Percentiles rank a stretch among this genome's conserved stretches.
These are phyloP conservation scores for Cygnus buccinator DNA, from an alignment of 2,113 vertebrate genomes.

Conservation along the genomic window DNA sequence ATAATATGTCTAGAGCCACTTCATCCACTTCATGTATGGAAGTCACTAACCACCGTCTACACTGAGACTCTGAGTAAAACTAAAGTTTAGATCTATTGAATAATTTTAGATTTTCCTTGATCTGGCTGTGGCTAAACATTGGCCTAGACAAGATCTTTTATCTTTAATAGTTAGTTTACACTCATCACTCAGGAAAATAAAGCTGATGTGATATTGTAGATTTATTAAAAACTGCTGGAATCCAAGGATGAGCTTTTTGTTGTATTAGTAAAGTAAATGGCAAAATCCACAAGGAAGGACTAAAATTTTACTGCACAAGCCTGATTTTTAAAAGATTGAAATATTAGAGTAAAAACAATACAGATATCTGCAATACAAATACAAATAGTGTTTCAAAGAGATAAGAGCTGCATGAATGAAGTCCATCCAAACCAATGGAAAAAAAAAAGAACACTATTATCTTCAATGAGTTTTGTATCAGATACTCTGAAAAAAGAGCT, in stretches of 20 bases:
- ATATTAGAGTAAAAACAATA: neutral
- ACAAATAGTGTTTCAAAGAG: neutral
- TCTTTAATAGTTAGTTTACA: neutral
- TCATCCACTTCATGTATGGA: neutral
- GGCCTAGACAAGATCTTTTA: neutral
- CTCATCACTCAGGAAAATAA: neutral
- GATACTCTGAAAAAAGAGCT: neutral
- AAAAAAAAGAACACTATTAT: neutral
- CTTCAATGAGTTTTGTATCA: neutral
- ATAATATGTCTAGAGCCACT: neutral
- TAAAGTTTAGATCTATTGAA: neutral
- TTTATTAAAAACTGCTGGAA: neutral
- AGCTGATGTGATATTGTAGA: neutral
- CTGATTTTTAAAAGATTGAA: neutral
- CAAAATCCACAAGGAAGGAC: neutral
- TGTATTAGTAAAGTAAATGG: neutral
- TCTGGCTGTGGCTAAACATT: neutral
- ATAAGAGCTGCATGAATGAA: neutral
- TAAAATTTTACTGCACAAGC: neutral
- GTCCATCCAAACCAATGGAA: neutral
- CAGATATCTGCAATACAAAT: neutral
- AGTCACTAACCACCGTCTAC: neutral
- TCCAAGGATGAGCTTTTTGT: neutral
- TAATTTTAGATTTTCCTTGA: neutral
- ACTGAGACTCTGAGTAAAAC: neutral